Evolutionary conservation across 2,113 vertebrate species (phyloP).

Genomic region (Malurus elegans): DNA sequence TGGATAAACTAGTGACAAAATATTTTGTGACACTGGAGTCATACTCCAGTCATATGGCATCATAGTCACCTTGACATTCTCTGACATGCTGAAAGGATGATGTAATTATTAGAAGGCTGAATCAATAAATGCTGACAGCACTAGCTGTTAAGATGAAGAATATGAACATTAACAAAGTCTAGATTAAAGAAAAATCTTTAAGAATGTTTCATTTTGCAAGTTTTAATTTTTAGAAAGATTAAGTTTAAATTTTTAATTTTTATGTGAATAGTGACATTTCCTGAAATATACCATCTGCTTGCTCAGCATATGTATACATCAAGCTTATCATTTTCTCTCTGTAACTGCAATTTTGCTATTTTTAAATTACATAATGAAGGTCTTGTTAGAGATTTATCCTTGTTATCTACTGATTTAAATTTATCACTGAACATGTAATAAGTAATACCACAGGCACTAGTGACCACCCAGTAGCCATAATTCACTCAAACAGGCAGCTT

Average conservation of each 20-base stretch:
- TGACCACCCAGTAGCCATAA: slow-evolving; percentile 2
- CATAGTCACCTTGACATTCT: background rate
- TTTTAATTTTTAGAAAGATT: background rate
- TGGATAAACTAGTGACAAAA: background rate
- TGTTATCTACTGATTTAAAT: background rate
- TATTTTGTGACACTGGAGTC: slow-evolving; percentile 27
- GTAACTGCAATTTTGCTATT: background rate
- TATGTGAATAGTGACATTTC: background rate
- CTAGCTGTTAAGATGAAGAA: slow-evolving; percentile 21
- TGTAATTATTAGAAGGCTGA: slow-evolving; percentile 29
- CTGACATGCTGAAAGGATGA: slow-evolving; percentile 30
- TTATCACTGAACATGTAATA: background rate
- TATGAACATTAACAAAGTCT: background rate
- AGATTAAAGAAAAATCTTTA: background rate
- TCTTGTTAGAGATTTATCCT: background rate
- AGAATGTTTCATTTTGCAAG: background rate
- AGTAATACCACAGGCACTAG: background rate
- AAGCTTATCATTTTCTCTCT: background rate
- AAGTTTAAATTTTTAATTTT: background rate
- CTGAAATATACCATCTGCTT: background rate
- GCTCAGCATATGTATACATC: background rate
- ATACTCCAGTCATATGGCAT: slow-evolving; percentile 14
- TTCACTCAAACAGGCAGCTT: background rate
- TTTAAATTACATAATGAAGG: background rate
- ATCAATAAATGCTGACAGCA: slow-evolving; percentile 58